Percentiles rank a stretch among this genome's conserved stretches.
Conservation (phyloP, 1,140 invertebrate genomes). For the Arctopsyche grandis region DNA sequence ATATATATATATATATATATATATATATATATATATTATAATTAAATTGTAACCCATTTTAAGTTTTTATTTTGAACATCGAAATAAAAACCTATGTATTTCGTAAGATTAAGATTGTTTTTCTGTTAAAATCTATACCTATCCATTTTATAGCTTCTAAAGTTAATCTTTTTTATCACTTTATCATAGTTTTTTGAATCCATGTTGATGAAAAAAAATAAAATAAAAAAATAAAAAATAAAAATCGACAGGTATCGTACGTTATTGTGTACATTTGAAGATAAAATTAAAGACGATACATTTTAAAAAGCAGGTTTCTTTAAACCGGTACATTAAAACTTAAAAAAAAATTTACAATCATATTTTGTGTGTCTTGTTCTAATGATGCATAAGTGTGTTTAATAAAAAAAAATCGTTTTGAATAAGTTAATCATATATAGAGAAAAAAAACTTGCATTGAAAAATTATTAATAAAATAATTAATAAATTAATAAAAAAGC, state of each 20-base stretch:
- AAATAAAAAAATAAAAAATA: no score
- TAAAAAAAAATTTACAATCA: constrained; percentile 23
- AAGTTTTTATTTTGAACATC: not conserved
- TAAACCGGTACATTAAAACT: not conserved
- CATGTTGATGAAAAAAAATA: no score
- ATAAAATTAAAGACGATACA: not conserved
- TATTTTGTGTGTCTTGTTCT: constrained; percentile 14
- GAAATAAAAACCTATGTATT: constrained; percentile 4
- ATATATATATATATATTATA: constrained; percentile 9
- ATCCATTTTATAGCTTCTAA: constrained; percentile 20
- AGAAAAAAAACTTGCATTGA: constrained; percentile 7
- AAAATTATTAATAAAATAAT: not conserved
- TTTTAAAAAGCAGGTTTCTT: not conserved
- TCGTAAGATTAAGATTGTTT: not conserved
- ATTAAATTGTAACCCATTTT: not conserved
- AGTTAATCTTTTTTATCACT: not conserved
- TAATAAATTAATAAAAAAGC: constrained; percentile 6
- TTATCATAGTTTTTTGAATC: no score
- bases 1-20: no score
- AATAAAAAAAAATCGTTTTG: not conserved
- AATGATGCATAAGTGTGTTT: not conserved
- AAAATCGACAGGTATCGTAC: no score
- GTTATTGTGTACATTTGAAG: not conserved
- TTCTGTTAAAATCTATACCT: not conserved
- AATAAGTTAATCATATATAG: constrained; percentile 15